Base-by-base conservation (phyloP, 2,888 invertebrate species). In the Rotaria sp. region DNA sequence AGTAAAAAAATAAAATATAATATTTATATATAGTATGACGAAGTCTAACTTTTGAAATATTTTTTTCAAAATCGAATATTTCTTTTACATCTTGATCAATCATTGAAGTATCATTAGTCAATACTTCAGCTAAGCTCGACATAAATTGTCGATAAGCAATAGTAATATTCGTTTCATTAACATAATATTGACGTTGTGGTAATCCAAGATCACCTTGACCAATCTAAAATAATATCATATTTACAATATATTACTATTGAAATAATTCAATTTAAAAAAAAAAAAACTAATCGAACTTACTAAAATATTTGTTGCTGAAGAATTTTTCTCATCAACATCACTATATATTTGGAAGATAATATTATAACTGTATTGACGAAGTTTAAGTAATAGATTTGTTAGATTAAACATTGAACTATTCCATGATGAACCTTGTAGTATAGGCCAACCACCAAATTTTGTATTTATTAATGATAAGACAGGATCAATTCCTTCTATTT, bases 311-410 rank as follows among this genome's bases (percentile, higher is more conserved):
- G 52, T 52, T 1, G 18, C 18, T 48, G 57, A 24, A 3, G 96
- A 96, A 91, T 96, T 95, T 92, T 95, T 96, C 92, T 96, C 96
- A 90, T 96, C 96, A 0, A 96, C 50, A 13, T 45, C 41, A 15
- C 41, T 85, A 18, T n/a, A 52, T 8, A 86, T 38, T 50, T n/a
- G 55, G 59, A 67, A 85, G 35, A 86, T 55, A 52, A 84, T 35
- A 75, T 59, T 86, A 35, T 75, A 21, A 50, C 45, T 80, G 41
- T 52, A 55, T 75, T 50, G 48, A 24, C 75, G 30, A 11, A 85
- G 59, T 85, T 85, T 85, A 4, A 84, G 48, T 35, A 86, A 50
- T n/a, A 80, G 75, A 26, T 85, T 41, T 30, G 45, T 59, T n/a
- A 57, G 35, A 59, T 41, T 38, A 26, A 75, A 75, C 45, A 8